phyloP scores from a whole-genome alignment of 2,888 invertebrate genomes.

The Aphrophora alni region DNA sequence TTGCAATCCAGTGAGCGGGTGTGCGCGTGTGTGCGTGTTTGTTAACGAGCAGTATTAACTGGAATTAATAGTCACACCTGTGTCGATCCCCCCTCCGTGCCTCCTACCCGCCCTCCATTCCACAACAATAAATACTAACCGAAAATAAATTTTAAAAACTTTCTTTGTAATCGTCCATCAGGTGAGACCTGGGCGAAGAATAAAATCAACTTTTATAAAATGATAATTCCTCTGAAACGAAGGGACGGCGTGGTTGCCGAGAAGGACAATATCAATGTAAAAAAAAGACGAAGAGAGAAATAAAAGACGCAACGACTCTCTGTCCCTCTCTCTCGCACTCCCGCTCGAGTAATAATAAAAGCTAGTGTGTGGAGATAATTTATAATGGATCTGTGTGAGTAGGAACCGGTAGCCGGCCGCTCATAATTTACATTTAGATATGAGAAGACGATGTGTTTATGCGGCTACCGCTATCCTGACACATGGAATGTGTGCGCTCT shows the following conservation, averaged over 20 bases:
- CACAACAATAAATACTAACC: conserved; percentile 9
- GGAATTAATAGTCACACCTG: conserved; percentile 9
- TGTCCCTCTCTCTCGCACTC: background rate
- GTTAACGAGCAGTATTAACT: background rate
- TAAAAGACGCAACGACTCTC: background rate
- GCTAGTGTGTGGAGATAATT: background rate
- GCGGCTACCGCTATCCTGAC: background rate
- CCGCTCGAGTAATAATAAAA: background rate
- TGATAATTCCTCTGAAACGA: conserved; percentile 1
- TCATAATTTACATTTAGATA: conserved; percentile 6
- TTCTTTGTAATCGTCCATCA: background rate
- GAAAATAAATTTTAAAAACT: conserved; percentile 2
- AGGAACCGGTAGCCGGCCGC: background rate
- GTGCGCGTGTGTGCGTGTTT: background rate
- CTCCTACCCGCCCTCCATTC: background rate
- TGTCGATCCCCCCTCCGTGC: background rate
- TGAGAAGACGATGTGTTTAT: conserved; percentile 9
- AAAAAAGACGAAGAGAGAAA: background rate
- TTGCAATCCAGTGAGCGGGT: background rate
- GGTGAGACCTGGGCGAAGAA: background rate
- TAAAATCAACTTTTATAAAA: conserved; percentile 9
- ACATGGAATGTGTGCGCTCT: background rate
- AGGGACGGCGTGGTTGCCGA: background rate
- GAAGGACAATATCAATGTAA: background rate
- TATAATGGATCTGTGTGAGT: conserved; percentile 3